Evolutionary conservation across 2,797 vertebrate species (phyloP).

Genomic region (Carcharodon carcharias): DNA sequence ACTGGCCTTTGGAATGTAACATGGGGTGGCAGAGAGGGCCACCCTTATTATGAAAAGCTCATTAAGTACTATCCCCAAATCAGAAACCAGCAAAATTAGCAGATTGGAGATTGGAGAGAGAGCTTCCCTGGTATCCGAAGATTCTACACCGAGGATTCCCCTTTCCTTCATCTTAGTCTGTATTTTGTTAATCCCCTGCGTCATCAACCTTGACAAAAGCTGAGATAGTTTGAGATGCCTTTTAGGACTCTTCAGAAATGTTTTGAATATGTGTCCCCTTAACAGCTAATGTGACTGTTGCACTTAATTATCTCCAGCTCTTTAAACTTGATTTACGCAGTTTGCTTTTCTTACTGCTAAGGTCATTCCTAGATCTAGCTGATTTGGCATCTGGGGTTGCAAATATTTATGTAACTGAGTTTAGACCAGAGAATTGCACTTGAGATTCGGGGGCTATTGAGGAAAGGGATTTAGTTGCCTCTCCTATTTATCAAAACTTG

Average conservation of each 20-base stretch:
- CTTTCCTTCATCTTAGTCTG: not conserved
- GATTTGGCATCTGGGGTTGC: not conserved
- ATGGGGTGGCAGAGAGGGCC: too few relatives aligned
- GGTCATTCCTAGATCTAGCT: not conserved
- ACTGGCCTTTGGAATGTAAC: too few relatives aligned
- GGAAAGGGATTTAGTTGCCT: not conserved
- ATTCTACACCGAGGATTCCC: not conserved
- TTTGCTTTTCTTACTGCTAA: not conserved
- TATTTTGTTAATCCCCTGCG: not conserved
- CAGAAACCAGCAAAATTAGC: not conserved
- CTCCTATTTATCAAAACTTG: not conserved
- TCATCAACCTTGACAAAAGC: not conserved
- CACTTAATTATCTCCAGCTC: not conserved
- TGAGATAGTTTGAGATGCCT: not conserved
- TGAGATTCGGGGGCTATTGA: not conserved
- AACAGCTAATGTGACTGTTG: not conserved
- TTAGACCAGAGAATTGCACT: not conserved
- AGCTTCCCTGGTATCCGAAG: not conserved
- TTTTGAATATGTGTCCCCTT: not conserved
- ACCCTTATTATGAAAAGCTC: not conserved
- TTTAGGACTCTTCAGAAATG: not conserved
- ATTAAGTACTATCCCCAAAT: not conserved
- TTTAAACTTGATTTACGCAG: not conserved
- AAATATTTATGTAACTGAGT: not conserved
- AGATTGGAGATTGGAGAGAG: not conserved